A percentile compares a stretch with the other conserved stretches of the same genome.
These are phyloP conservation scores for Melospiza melodia DNA, from an alignment of 2,113 vertebrate species.

Conservation along the genomic window DNA sequence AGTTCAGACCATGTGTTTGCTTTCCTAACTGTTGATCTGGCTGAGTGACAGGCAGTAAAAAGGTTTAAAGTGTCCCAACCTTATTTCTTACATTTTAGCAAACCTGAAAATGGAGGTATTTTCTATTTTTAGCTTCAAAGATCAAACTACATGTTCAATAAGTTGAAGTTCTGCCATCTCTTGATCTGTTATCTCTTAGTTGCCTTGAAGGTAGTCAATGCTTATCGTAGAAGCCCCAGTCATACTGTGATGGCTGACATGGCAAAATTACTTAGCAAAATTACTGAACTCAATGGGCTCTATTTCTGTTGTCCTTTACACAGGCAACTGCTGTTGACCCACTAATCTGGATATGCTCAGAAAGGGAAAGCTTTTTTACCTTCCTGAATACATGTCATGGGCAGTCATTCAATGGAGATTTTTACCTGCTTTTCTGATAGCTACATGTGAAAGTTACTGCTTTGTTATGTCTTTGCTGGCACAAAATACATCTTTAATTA, in stretches of 20 bases:
- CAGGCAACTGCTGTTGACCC: neutral
- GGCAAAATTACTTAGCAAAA: neutral
- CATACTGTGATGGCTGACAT: neutral
- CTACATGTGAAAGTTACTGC: neutral
- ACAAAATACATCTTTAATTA: neutral
- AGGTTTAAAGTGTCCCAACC: neutral
- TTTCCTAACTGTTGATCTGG: neutral
- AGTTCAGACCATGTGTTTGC: neutral
- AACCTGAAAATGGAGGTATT: neutral
- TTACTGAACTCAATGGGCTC: neutral
- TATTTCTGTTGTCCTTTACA: neutral
- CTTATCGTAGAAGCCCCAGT: neutral
- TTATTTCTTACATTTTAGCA: neutral
- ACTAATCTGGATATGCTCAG: neutral
- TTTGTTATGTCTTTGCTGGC: neutral
- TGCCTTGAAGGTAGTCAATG: neutral
- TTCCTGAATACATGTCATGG: neutral
- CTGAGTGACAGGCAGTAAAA: neutral
- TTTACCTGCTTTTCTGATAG: neutral
- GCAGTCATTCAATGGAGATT: neutral
- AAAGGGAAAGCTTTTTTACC: neutral
- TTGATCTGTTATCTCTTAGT: neutral
- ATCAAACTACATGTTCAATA: neutral
- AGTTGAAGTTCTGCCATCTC: neutral
- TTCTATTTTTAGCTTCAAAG: neutral